Conservation (phyloP, 2,797 vertebrate genomes). For the Malurus leucopterus region DNA sequence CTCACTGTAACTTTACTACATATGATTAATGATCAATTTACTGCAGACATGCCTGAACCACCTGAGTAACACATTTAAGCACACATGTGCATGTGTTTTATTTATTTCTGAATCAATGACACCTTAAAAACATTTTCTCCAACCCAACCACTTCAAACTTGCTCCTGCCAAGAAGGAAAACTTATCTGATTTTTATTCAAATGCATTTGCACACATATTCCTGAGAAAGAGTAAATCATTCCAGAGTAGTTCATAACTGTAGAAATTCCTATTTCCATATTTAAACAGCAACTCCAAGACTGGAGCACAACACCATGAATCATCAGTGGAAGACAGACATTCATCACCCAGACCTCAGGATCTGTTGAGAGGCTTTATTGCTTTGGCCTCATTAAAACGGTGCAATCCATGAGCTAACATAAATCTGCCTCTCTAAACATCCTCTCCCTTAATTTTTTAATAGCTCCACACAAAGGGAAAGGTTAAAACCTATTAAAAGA, state of each 20-base stretch:
- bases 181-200: not conserved
- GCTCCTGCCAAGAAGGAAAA: not conserved
- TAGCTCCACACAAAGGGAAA: constrained; percentile 66
- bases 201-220: not conserved
- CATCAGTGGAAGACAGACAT: constrained; percentile 21
- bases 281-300: not conserved
- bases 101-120: not conserved
- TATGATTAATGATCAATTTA: not conserved
- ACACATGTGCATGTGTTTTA: not conserved
- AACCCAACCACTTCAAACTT: not conserved
- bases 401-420: constrained; percentile 56
- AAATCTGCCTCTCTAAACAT: constrained; percentile 71
- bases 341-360: constrained; percentile 58
- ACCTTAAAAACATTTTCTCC: not conserved
- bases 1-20: not conserved
- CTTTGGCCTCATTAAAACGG: constrained; percentile 70
- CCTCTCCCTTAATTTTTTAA: constrained; percentile 69
- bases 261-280: constrained; percentile 5
- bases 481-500: constrained; percentile 72
- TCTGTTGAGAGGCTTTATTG: constrained; percentile 62
- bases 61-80: not conserved
- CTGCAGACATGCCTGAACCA: not conserved
- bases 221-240: not conserved
- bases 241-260: not conserved
- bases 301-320: not conserved